Base-by-base conservation (phyloP, 2,888 invertebrate genomes). In the Magallana nippona region DNA sequence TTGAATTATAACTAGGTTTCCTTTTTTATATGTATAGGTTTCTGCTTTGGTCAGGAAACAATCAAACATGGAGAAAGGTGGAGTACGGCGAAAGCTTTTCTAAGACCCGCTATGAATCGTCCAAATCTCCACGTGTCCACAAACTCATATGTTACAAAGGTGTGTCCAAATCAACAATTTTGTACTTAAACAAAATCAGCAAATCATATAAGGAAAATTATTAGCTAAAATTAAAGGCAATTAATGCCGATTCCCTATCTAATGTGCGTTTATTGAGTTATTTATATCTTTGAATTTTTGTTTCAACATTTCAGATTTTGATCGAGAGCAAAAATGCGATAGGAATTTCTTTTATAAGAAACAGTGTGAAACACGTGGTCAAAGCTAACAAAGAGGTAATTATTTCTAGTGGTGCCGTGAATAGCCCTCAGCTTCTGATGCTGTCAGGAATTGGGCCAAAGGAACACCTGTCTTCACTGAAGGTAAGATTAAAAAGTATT, bases 381-480 rank as follows among this genome's bases (percentile, higher is more conserved):
- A 84, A 87, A 82, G 89, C 90, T 77, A 83, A 84, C 57, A 87
- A 89, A 84, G 90, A 91, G 85, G 91, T 93, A 32, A 89, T 92
- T 44, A 88, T 93, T 22, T 91, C 91, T 55, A 94, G 93, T 8
- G 94, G 94, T 10, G 89, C 92, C 27, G 90, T 94, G 10, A 93
- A 92, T 81, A 91, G 93, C 1, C 93, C 94, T 10, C 91, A 93
- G 63, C 86, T 94, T 2, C 87, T 94, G 15, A 89, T 94, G 91
- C 86, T 92, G 55, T 93, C 93, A 79, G 93, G 93, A 17, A 89
- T 94, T 55, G 94, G 94, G 22, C 94, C 94, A 11, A 86, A 85
- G 32, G 89, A 90, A 32, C 91, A 93, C 27, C 89, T 94, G 10
- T 3, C 15, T 19, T 62, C 62, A 13, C 19, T 62, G 22, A 62